These are phyloP conservation scores for Phataginus tetradactyla DNA, from an alignment of 2,797 vertebrate species.

Conservation along the genomic window DNA sequence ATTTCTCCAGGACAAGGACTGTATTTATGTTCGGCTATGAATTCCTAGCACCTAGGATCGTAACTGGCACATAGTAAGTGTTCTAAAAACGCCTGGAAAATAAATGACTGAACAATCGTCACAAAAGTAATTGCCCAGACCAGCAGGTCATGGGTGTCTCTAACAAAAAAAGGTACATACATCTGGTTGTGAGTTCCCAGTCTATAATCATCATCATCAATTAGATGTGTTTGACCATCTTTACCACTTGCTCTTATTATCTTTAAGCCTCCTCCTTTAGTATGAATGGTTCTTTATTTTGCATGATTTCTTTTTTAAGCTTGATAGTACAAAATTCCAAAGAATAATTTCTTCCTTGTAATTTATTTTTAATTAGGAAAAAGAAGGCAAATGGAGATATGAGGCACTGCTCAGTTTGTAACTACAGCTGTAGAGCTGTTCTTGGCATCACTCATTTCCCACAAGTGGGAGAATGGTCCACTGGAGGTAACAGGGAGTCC, in stretches of 20 bases:
- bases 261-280: neutral
- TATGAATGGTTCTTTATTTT: neutral
- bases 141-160: neutral
- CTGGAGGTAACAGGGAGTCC: neutral
- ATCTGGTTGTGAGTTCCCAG: neutral
- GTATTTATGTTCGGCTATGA: neutral
- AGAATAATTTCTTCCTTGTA: neutral
- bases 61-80: neutral
- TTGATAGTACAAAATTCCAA: conserved; percentile 38
- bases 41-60: neutral
- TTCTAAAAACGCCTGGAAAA: neutral
- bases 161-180: neutral
- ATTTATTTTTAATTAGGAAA: conserved; percentile 1
- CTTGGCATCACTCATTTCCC: conserved; percentile 18
- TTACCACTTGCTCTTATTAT: neutral
- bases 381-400: neutral
- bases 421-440: conserved; percentile 39
- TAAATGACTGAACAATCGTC: neutral
- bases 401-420: conserved; percentile 9
- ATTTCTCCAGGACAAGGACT: neutral
- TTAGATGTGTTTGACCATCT: neutral
- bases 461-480: neutral
- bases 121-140: neutral
- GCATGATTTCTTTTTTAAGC: neutral
- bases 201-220: neutral